Base-by-base conservation (phyloP, 2,888 invertebrate species). In the Dryobota labecula region DNA sequence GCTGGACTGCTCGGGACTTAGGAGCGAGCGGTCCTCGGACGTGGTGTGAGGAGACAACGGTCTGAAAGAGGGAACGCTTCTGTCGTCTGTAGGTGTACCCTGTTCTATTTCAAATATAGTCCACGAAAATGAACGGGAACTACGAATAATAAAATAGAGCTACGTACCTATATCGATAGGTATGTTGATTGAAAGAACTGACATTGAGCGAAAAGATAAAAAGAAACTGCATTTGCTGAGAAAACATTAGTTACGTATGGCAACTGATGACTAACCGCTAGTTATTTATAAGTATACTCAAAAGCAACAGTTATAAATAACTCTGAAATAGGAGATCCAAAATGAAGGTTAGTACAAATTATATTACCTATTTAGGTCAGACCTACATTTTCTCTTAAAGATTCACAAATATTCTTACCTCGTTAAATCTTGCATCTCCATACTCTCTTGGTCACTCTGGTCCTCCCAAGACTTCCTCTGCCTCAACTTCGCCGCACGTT, bases 381-480 rank as follows among this genome's bases (percentile, higher is more conserved):
- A 27, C 8, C 38, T 15, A 41, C 4, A 49, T 41, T 41, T 49
- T 49, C n/a, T 30, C n/a, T 13, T 11, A 36, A 15, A 30, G 13
- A n/a, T 41, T n/a, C 15, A 13, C 3, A 64, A 30, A 41, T 74
- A 13, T 38, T 45, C 51, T 78, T 86, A 95, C 96, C 96, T 91
- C 5, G 97, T 97, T 33, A 97, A 92, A 82, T 97, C 97, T 84
- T 97, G 97, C 86, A 97, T 94, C 86, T 97, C 97, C 87, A 97
- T 95, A 27, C 96, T 97, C 84, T 98, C 98, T 81, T 97, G 97
- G 84, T 97, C 97, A 73, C 97, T 97, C 76, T 97, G 97, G 78
- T 97, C 97, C 80, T 98, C 97, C 97, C 97, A 98, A 8, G 97
- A 97, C 79, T 96, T 96, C 49, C 96, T 94, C 75, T 96, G 96